Conservation (phyloP, 2,888 invertebrate genomes). For the Lasioglossum villosulum region DNA sequence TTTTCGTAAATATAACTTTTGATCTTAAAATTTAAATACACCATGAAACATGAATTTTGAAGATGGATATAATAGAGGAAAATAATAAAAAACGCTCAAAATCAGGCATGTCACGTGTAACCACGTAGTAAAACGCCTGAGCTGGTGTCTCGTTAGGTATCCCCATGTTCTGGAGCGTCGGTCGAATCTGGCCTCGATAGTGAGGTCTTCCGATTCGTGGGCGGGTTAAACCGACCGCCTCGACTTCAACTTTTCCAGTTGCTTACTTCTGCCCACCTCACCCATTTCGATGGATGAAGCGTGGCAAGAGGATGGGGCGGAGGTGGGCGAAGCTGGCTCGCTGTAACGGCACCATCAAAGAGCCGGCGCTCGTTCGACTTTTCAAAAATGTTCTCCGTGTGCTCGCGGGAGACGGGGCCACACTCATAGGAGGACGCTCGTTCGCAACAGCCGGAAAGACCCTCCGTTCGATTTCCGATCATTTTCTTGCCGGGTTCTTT, state of each 20-base stretch:
- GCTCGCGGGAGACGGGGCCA: constrained; percentile 2
- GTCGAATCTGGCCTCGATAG: constrained; percentile 48
- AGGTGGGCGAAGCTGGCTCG: not conserved
- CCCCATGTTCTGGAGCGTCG: constrained; percentile 69
- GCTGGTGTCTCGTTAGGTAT: constrained; percentile 61
- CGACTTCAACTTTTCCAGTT: constrained; percentile 73
- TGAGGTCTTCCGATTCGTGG: constrained; percentile 67
- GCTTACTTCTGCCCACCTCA: constrained; percentile 34
- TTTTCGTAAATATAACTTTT: too few species aligned
- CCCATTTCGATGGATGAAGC: not conserved
- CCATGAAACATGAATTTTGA: too few species aligned
- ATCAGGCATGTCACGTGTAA: not conserved
- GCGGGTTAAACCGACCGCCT: constrained; percentile 73
- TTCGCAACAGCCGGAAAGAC: not conserved
- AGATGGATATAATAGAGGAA: too few species aligned
- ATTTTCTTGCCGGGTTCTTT: constrained; percentile 34
- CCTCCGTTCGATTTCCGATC: constrained; percentile 31
- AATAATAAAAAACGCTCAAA: not conserved
- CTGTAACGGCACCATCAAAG: not conserved
- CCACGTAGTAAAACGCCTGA: constrained; percentile 39
- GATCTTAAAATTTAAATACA: too few species aligned
- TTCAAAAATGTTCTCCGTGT: constrained; percentile 37
- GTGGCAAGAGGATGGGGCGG: not conserved
- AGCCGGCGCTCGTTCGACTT: constrained; percentile 35
- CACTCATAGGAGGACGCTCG: not conserved